These are phyloP conservation scores for Eurypyga helias DNA, from an alignment of 2,113 vertebrate genomes.

Conservation along the genomic window DNA sequence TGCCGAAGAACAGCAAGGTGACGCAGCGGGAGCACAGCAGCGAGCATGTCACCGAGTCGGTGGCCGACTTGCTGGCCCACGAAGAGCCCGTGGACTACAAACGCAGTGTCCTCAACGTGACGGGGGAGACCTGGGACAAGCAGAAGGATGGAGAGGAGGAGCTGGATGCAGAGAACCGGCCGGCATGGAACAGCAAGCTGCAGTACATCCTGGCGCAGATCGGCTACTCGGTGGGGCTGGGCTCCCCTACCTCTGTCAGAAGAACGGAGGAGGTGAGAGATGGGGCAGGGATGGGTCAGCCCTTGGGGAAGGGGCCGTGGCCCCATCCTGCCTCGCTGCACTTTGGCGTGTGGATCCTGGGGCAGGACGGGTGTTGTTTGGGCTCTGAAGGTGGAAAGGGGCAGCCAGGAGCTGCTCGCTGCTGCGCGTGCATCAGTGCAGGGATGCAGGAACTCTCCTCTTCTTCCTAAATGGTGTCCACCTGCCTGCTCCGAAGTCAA, in stretches of 20 bases:
- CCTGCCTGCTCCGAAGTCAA: rapidly evolving
- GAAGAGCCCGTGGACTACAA: constrained; percentile 98
- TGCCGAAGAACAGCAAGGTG: constrained; percentile 98
- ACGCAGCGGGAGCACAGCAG: constrained; percentile 94
- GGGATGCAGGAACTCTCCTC: not conserved
- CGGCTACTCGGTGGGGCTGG: constrained; percentile 95
- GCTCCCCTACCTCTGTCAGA: constrained; percentile 98
- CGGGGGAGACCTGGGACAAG: constrained; percentile 78
- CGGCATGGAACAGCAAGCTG: constrained; percentile 97
- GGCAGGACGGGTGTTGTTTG: not conserved
- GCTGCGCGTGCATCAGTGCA: rapidly evolving
- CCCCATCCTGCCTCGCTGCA: rapidly evolving
- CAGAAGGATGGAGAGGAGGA: constrained; percentile 85
- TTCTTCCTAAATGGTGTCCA: rapidly evolving
- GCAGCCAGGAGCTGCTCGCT: not conserved
- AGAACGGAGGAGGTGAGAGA: constrained; percentile 94
- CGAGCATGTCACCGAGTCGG: constrained; percentile 96
- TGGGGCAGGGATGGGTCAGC: not conserved
- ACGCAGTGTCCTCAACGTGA: constrained; percentile 90
- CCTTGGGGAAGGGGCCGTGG: not conserved
- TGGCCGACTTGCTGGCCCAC: constrained; percentile 94
- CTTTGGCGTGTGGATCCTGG: rapidly evolving
- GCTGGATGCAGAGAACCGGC: constrained; percentile 86
- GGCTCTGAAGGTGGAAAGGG: not conserved
- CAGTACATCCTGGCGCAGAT: constrained; percentile 98